Evolutionary conservation across 2,113 vertebrate genomes (phyloP), one percentile per base, ranked within the genome.

Genomic region (Lepus timidus): DNA sequence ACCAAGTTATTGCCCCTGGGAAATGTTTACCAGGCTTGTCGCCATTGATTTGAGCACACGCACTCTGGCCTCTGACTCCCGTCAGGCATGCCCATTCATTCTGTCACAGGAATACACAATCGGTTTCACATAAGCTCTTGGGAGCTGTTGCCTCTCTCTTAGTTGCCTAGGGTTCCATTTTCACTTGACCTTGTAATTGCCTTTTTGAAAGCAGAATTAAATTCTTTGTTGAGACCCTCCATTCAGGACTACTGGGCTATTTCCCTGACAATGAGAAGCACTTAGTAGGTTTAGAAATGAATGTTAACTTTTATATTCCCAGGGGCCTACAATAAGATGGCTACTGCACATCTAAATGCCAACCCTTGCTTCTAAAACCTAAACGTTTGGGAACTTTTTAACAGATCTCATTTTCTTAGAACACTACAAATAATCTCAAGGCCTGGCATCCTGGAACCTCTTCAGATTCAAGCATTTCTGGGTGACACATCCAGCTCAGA

Each of bases 191-290:
- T 49, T 78, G 14, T 61, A 39, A 67, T 61, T 62, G 62, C 67
- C 71, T 92, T 84, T 27, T 76, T 85, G 52, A 93, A 6, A 78
- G 3, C 22, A 85, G 23, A 96, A 71, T 90, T 83, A 90, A 85
- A 88, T 85, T 94, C 4, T 92, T 80, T 73, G 86, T 91, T 20
- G 39, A 88, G 13, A 85, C 31, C 36, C 61, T 88, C 31, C 14
- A 29, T 29, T 52, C 2, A 76, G 25, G 27, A 10, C 44, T 25
- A 29, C 12, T 71, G 71, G 44, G 8, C 76, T 88, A 70, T 78
- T 79, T 79, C 58, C 68, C 44, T 76, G n/a, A 85, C n/a, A 33
- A 33, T 13, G 20, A 74, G 9, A 73, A 33, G 31, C 36, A 25
- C 75, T 79, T 64, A 80, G 36, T 25, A 73, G 8, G 62, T 76